Percentiles rank a stretch among this genome's conserved stretches.
Conservation (phyloP, 2,113 vertebrate genomes). For the Dipodomys merriami region DNA sequence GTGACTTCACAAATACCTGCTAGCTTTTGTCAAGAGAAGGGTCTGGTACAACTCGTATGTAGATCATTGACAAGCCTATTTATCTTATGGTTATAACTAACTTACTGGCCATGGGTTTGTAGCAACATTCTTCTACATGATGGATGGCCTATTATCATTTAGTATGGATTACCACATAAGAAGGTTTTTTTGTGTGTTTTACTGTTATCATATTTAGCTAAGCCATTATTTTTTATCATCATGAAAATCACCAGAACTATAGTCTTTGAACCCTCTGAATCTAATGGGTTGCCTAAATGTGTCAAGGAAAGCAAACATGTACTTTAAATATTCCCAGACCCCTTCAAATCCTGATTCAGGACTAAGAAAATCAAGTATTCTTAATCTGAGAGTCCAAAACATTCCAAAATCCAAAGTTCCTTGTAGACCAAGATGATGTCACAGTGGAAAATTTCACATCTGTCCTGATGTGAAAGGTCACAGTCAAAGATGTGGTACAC, state of each 20-base stretch:
- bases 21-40: not conserved
- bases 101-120: not conserved
- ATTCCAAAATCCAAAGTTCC: not conserved
- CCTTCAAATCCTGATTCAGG: too few species aligned
- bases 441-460: not conserved
- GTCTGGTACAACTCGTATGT: not conserved
- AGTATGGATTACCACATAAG: not conserved
- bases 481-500: not conserved
- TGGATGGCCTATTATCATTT: not conserved
- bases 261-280: not conserved
- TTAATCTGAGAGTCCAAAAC: not conserved
- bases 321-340: fast-evolving
- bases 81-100: not conserved
- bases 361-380: not conserved
- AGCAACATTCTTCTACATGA: not conserved
- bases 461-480: not conserved
- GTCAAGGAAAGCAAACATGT: fast-evolving
- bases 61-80: not conserved
- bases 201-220: not conserved
- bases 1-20: not conserved
- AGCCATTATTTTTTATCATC: not conserved
- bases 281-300: not conserved
- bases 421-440: not conserved
- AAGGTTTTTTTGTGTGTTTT: not conserved
- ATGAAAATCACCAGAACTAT: not conserved